A percentile compares a stretch with the other conserved stretches of the same genome.
Evolutionary conservation across 2,797 vertebrate genomes (phyloP).

Genomic region (Lindbergichthys nudifrons): DNA sequence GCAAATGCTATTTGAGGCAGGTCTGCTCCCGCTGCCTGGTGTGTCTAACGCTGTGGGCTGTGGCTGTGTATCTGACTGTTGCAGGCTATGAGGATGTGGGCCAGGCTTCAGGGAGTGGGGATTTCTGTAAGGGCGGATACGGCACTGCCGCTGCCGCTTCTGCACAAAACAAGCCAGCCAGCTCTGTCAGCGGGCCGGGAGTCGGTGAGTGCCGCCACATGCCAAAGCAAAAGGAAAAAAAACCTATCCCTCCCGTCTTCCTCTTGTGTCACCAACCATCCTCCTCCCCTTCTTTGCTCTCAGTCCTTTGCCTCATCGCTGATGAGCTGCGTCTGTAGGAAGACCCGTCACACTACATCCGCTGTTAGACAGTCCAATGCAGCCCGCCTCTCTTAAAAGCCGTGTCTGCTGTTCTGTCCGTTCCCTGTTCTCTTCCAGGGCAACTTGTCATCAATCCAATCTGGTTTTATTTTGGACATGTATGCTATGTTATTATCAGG

Average conservation of each 20-base stretch:
- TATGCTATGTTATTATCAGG: not conserved
- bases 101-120: slow-evolving; percentile 90
- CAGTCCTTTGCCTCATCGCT: slow-evolving; percentile 62
- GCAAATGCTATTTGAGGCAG: slow-evolving; percentile 65
- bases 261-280: slow-evolving; percentile 68
- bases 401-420: slow-evolving; percentile 46
- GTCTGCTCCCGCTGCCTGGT: slow-evolving; percentile 82
- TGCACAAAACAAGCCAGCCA: slow-evolving; percentile 89
- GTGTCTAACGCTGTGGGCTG: slow-evolving; percentile 88
- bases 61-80: slow-evolving; percentile 89
- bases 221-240: slow-evolving; percentile 57
- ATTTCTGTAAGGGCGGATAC: slow-evolving; percentile 92
- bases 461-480: slow-evolving; percentile 4
- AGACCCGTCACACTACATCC: slow-evolving; percentile 9
- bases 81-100: slow-evolving; percentile 93
- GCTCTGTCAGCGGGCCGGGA: slow-evolving; percentile 89
- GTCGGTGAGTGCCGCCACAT: slow-evolving; percentile 88
- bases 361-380: slow-evolving; percentile 48
- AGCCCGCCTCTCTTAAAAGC: slow-evolving; percentile 51
- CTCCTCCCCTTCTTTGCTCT: slow-evolving; percentile 51
- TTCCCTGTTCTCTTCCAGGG: slow-evolving; percentile 37
- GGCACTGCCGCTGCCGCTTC: slow-evolving; percentile 86
- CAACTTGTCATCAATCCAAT: slow-evolving; percentile 59
- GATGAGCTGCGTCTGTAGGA: slow-evolving; percentile 53
- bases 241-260: slow-evolving; percentile 65